These are phyloP conservation scores for Napeogenes inachia DNA, from an alignment of 2,888 invertebrate species.

Conservation along the genomic window DNA sequence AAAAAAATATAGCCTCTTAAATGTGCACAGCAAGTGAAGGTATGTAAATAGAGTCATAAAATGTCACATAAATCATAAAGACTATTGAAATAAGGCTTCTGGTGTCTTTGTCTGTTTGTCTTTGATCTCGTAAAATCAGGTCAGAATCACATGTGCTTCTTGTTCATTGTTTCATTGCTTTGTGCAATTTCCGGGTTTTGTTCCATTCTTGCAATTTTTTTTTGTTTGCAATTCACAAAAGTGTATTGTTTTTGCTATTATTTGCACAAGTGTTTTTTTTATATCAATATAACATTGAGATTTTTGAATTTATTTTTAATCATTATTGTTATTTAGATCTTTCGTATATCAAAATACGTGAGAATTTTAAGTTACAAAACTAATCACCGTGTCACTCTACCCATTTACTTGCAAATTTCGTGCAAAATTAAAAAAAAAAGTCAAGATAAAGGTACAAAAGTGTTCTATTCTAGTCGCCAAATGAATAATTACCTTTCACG, in stretches of 20 bases:
- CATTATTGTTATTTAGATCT: slow-evolving; percentile 12
- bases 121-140: slow-evolving; percentile 66
- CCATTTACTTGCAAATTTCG: slow-evolving; percentile 77
- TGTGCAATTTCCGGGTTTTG: slow-evolving; percentile 72
- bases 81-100: slow-evolving; percentile 59
- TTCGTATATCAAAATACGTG: slow-evolving; percentile 44
- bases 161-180: slow-evolving; percentile 49
- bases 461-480: slow-evolving; percentile 77
- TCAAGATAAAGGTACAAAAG: slow-evolving; percentile 76
- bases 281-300: not conserved
- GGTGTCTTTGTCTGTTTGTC: slow-evolving; percentile 53
- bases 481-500: slow-evolving; percentile 78
- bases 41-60: slow-evolving; percentile 75
- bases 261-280: not conserved
- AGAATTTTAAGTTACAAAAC: slow-evolving; percentile 64
- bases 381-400: slow-evolving; percentile 71
- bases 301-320: slow-evolving; percentile 2
- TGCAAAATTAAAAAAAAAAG: slow-evolving; percentile 71
- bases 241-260: slow-evolving; percentile 1
- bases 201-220: slow-evolving; percentile 65
- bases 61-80: slow-evolving; percentile 75
- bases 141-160: slow-evolving; percentile 74
- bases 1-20: slow-evolving; percentile 65
- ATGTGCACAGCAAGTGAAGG: slow-evolving; percentile 70
- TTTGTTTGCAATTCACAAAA: slow-evolving; percentile 30